Percentiles rank a stretch among this genome's conserved stretches.
phyloP scores from a whole-genome alignment of 2,797 vertebrate species.

The Pipistrellus pipistrellus region DNA sequence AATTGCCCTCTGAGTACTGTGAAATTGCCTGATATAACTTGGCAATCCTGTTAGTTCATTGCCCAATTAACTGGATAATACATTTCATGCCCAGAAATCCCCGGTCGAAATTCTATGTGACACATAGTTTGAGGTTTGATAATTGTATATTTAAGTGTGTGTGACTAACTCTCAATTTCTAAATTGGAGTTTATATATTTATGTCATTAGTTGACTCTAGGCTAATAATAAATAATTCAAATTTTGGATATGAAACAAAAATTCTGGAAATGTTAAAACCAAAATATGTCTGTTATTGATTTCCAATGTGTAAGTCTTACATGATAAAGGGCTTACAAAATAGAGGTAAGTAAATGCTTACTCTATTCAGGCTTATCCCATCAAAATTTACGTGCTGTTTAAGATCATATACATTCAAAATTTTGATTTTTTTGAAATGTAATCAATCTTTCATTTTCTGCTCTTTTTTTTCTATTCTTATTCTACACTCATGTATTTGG shows the following conservation, averaged over 20 bases:
- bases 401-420: background rate
- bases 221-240: background rate
- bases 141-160: constrained; percentile 7
- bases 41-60: background rate
- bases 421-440: background rate
- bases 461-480: background rate
- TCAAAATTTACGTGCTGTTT: background rate
- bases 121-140: background rate
- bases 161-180: background rate
- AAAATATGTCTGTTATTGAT: background rate
- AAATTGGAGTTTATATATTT: constrained; percentile 5
- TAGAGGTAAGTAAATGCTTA: no score
- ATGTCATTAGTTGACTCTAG: background rate
- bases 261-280: background rate
- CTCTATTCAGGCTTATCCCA: background rate
- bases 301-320: background rate
- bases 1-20: background rate
- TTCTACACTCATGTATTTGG: background rate
- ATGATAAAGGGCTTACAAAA: background rate
- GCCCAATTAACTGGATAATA: background rate
- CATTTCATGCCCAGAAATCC: constrained; percentile 32
- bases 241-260: background rate
- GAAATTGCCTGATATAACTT: constrained; percentile 42
- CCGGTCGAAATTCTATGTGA: constrained; percentile 13
- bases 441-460: background rate